These are phyloP conservation scores for Drosophila tanythrix DNA, from an alignment of 2,888 invertebrate species.

Conservation along the genomic window DNA sequence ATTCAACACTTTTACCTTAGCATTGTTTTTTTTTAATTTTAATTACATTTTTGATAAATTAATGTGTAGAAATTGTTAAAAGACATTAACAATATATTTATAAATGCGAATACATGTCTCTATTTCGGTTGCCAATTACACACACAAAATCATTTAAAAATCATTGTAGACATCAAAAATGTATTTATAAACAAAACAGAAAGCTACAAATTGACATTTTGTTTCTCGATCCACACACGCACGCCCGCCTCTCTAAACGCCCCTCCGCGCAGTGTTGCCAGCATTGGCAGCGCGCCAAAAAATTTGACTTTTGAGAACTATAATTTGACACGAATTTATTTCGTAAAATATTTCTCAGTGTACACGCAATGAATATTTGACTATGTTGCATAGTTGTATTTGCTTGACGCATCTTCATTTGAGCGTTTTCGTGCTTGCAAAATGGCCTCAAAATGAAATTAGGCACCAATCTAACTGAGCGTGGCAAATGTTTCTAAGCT, in stretches of 20 bases:
- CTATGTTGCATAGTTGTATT: neutral
- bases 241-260: neutral
- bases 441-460: constrained; percentile 49
- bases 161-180: constrained; percentile 21
- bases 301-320: constrained; percentile 71
- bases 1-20: constrained; percentile 2
- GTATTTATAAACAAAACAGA: constrained; percentile 41
- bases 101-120: constrained; percentile 35
- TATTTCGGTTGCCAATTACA: constrained; percentile 46
- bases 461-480: constrained; percentile 56
- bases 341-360: constrained; percentile 41
- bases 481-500: constrained; percentile 65
- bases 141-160: constrained; percentile 36
- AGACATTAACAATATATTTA: constrained; percentile 25
- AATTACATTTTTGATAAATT: neutral
- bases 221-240: neutral
- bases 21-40: neutral
- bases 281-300: constrained; percentile 53
- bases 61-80: constrained; percentile 23
- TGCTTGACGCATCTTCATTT: constrained; percentile 22
- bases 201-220: constrained; percentile 38
- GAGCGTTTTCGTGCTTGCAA: constrained; percentile 26
- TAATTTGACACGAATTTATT: constrained; percentile 78
- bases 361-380: constrained; percentile 1
- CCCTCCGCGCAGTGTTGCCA: neutral